Percentiles rank a stretch among this genome's conserved stretches.
Conservation (phyloP, 2,797 vertebrate species). For the Acrossocheilus wenchowensis region DNA sequence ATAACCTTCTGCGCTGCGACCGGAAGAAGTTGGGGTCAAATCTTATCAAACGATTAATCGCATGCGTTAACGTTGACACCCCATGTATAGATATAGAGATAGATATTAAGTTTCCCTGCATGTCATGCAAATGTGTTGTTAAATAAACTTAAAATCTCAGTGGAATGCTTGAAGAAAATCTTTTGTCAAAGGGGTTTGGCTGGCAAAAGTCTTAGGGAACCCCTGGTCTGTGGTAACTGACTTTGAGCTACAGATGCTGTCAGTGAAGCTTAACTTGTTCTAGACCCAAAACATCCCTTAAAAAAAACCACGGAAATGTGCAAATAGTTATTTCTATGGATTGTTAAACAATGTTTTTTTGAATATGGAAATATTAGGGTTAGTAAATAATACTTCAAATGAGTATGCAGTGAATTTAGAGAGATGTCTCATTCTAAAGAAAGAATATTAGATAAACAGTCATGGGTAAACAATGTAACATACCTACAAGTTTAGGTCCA, state of each 20-base stretch:
- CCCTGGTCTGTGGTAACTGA: neutral
- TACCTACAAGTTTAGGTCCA: neutral
- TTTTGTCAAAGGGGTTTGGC: neutral
- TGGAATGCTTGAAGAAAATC: neutral
- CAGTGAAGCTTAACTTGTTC: neutral
- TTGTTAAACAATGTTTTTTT: neutral
- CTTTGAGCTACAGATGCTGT: neutral
- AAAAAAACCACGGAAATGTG: neutral
- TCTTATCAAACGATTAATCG: too few species aligned
- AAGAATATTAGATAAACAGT: neutral
- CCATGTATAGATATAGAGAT: too few species aligned
- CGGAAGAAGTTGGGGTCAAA: too few species aligned
- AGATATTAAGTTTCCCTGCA: too few species aligned
- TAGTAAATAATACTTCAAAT: neutral
- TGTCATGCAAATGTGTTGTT: too few species aligned
- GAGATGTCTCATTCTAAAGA: neutral
- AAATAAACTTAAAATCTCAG: neutral
- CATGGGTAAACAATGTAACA: conserved; percentile 6
- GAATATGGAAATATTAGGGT: conserved; percentile 2
- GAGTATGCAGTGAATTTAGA: neutral
- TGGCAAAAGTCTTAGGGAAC: neutral
- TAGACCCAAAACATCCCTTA: neutral
- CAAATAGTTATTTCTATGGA: neutral
- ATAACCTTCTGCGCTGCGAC: too few species aligned
- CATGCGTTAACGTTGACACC: too few species aligned